A percentile compares a stretch with the other conserved stretches of the same genome.
Evolutionary conservation across 2,888 invertebrate genomes (phyloP).

Genomic region (Allacma fusca): DNA sequence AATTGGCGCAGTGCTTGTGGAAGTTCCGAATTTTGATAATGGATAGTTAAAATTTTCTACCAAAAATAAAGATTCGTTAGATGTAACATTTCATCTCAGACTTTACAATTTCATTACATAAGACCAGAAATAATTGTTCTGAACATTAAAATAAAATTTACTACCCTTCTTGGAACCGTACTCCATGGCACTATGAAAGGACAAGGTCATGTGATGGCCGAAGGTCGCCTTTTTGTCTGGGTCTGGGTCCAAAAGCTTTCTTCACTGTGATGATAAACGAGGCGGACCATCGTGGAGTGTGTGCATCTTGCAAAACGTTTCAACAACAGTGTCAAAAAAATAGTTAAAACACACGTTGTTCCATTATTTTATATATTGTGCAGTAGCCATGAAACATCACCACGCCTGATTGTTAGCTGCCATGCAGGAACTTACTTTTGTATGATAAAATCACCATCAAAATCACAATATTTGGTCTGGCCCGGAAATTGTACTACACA

Average conservation of each 20-base stretch:
- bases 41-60: no score
- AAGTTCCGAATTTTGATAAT: no score
- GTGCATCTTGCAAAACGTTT: neutral
- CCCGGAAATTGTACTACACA: conserved; percentile 52
- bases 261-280: conserved; percentile 28
- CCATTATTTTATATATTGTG: neutral
- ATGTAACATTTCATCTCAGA: no score
- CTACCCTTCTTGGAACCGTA: neutral
- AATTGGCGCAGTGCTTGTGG: no score
- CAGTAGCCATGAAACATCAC: conserved; percentile 32
- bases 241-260: conserved; percentile 29
- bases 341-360: neutral
- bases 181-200: conserved; percentile 28
- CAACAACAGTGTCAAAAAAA: neutral
- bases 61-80: no score
- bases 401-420: conserved; percentile 50
- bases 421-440: conserved; percentile 53
- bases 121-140: no score
- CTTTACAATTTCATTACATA: no score
- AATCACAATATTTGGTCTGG: conserved; percentile 56
- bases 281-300: conserved; percentile 29
- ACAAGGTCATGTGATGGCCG: conserved; percentile 24
- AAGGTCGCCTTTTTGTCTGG: conserved; percentile 29
- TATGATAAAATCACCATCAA: conserved; percentile 42
- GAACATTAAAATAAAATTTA: no score